Evolutionary conservation across 2,888 invertebrate genomes (phyloP), one percentile per base, ranked within the genome.

Genomic region (Orchesella flavescens): DNA sequence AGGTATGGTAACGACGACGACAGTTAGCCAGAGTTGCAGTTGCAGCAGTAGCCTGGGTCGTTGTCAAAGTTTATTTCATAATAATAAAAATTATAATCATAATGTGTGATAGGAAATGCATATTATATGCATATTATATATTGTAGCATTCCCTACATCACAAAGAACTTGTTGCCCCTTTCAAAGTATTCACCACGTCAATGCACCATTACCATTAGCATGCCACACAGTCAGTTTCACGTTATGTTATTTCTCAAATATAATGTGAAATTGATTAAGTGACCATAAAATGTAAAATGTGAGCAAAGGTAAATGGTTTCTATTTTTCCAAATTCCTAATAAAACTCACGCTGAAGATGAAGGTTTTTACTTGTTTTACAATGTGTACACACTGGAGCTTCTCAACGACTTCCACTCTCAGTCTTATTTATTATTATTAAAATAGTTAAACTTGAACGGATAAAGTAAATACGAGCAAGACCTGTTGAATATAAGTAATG

Each of bases 51-150:
- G 80, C 80, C 82, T 82, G 82, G 82, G 75, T 77, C 81, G 74
- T 75, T 75, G 75, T 81, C 83, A 83, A 83, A 75, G 69, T 75
- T 71, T 63, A 57, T 82, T 82, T 83, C 72, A 77, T 83, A 75
- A 75, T 69, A n/a, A 63, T 55, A 61, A 55, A 17, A 68, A 68
- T 53, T 44, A 66, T n/a, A 66, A 44, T n/a, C 23, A 23, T 65
- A 66, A 83, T 63, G 82, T 63, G 82, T 34, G 34, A 34, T 34
- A 34, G 34, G 83, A 83, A 77, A 77, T 77, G 77, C 77, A 73
- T 76, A 46, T 69, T 57, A 4, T 57, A 53, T 53, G n/a, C 4
- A 44, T 17, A 65, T 9, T 44, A 46, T 46, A 69, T 69, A 12
- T 5, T 66, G 9, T 66, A 1, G 44, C 61, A 17, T n/a, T 24